phyloP scores from a whole-genome alignment of 2,888 invertebrate genomes.

The Amblyjoppa proteus region DNA sequence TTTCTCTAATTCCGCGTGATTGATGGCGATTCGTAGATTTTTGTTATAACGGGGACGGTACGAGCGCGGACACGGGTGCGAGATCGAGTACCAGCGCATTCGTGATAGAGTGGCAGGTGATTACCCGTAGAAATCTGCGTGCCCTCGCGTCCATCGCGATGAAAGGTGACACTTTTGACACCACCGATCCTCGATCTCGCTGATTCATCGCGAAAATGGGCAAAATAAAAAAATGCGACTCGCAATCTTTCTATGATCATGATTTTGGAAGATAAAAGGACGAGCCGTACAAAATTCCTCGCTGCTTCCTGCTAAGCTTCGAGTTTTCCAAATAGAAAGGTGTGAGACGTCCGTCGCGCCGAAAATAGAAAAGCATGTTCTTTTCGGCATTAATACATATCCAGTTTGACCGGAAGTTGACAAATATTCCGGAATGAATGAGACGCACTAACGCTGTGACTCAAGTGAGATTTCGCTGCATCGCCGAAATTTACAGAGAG shows the following conservation, averaged over 20 bases:
- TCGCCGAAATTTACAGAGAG: too few species aligned
- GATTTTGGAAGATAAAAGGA: neutral
- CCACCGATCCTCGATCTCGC: constrained; percentile 19
- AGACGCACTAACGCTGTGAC: too few species aligned
- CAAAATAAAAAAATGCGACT: neutral
- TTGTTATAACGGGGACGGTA: constrained; percentile 61
- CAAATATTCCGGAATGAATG: too few species aligned
- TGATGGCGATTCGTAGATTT: constrained; percentile 80
- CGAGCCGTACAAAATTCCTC: neutral
- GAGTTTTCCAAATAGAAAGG: neutral
- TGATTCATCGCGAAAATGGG: neutral
- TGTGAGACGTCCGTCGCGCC: neutral
- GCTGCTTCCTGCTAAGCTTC: neutral
- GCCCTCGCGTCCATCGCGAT: constrained; percentile 49
- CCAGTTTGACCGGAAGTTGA: too few species aligned
- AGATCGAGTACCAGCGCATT: constrained; percentile 49
- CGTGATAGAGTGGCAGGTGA: constrained; percentile 75
- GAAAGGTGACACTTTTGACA: constrained; percentile 48
- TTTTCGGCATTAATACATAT: too few species aligned
- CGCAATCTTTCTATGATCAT: neutral
- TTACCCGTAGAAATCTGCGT: constrained; percentile 73
- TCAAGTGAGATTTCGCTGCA: too few species aligned
- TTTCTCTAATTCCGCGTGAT: constrained; percentile 81
- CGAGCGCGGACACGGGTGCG: constrained; percentile 26
- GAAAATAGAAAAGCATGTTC: too few species aligned